A percentile compares a stretch with the other conserved stretches of the same genome.
phyloP scores from a whole-genome alignment of 1,140 invertebrate species.

The Aphelinus atriplicis region DNA sequence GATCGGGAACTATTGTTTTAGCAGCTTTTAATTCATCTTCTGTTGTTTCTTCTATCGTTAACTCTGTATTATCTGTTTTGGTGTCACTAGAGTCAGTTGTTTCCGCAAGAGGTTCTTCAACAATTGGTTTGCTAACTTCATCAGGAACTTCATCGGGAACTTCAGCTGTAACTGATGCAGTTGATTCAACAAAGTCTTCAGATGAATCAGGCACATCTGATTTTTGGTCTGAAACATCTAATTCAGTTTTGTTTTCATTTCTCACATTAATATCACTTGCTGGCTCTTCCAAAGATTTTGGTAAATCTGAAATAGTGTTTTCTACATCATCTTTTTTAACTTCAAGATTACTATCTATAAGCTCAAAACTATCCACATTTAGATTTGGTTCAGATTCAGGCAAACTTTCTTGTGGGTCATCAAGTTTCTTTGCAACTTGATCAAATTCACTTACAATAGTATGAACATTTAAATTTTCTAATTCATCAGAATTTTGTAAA shows the following conservation, averaged over 20 bases:
- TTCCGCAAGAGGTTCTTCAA: slow-evolving; percentile 46
- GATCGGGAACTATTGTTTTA: slow-evolving; percentile 50
- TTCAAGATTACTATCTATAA: slow-evolving; percentile 1
- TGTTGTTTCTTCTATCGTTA: slow-evolving; percentile 55
- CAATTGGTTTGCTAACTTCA: slow-evolving; percentile 43
- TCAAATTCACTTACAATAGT: slow-evolving; percentile 17
- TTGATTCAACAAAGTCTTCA: background rate
- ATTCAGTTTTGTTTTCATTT: slow-evolving; percentile 4
- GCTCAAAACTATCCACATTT: background rate
- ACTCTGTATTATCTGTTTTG: slow-evolving; percentile 19
- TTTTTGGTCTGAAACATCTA: background rate
- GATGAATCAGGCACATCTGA: background rate
- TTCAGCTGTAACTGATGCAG: slow-evolving; percentile 6
- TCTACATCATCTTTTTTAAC: slow-evolving; percentile 10
- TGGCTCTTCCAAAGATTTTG: background rate
- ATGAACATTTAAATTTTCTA: slow-evolving; percentile 9
- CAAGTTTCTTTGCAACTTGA: slow-evolving; percentile 4
- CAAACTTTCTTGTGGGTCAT: slow-evolving; percentile 6
- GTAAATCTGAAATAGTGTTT: background rate
- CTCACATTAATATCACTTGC: slow-evolving; percentile 22
- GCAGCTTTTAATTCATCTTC: slow-evolving; percentile 45
- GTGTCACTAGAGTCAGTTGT: slow-evolving; percentile 14
- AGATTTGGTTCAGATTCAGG: slow-evolving; percentile 9
- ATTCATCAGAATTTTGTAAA: slow-evolving; percentile 5
- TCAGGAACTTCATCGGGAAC: slow-evolving; percentile 15